A percentile compares a stretch with the other conserved stretches of the same genome.
phyloP scores from a whole-genome alignment of 2,113 vertebrate genomes.

The Tricholaema leucomelas region DNA sequence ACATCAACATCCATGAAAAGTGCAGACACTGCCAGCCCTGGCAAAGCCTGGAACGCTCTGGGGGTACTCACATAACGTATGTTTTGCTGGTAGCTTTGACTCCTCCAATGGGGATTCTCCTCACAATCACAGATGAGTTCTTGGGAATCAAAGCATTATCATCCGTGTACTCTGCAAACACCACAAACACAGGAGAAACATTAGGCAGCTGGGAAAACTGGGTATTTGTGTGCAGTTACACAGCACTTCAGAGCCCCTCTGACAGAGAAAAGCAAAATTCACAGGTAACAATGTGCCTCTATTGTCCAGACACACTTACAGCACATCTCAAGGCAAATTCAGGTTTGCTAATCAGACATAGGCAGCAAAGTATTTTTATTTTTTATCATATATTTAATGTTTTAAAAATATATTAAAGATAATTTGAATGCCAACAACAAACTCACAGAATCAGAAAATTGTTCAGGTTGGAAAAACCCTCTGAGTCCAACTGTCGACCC shows the following conservation, averaged over 20 bases:
- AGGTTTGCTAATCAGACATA: background rate
- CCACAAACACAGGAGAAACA: background rate
- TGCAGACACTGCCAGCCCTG: background rate
- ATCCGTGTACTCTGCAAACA: slow-evolving; percentile 89
- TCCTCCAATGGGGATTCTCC: slow-evolving; percentile 92
- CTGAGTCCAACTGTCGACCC: too few species aligned
- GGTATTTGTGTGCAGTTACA: background rate
- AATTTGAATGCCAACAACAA: background rate
- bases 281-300: accelerated
- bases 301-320: background rate
- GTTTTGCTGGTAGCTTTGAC: slow-evolving; percentile 90
- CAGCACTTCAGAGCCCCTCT: background rate
- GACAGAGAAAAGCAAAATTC: background rate
- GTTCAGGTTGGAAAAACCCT: too few species aligned
- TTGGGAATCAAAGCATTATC: slow-evolving; percentile 90
- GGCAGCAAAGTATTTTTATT: background rate
- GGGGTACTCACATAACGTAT: slow-evolving; percentile 86
- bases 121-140: slow-evolving; percentile 95
- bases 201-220: background rate
- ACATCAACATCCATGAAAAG: background rate
- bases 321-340: background rate
- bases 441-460: too few species aligned
- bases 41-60: background rate
- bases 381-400: too few species aligned
- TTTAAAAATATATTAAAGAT: background rate